These are phyloP conservation scores for Lutjanus argentimaculatus DNA, from an alignment of 2,797 vertebrate genomes.

Conservation along the genomic window DNA sequence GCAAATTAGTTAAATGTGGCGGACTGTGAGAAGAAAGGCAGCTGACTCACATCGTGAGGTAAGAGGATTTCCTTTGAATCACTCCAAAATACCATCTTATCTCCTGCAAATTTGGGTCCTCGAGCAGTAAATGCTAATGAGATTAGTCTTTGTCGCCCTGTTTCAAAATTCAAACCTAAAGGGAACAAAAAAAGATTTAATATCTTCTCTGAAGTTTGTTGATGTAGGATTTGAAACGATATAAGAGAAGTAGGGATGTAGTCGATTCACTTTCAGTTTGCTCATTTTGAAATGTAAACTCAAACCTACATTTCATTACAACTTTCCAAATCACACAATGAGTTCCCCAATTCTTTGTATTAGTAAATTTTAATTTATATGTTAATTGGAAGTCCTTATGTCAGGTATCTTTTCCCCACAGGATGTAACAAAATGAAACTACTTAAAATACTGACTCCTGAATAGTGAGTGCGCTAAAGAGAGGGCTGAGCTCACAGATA, in stretches of 20 bases:
- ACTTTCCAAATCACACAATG: not conserved
- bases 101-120: conserved; percentile 35
- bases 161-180: conserved; percentile 53
- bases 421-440: not conserved
- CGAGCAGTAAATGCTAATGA: conserved; percentile 42
- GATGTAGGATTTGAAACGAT: conserved; percentile 16
- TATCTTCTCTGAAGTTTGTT: conserved; percentile 32
- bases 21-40: conserved; percentile 36
- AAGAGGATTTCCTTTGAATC: conserved; percentile 56
- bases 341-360: not conserved
- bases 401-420: not conserved
- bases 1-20: conserved; percentile 32
- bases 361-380: not conserved
- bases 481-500: not conserved
- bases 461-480: not conserved
- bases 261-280: conserved; percentile 16
- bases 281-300: conserved; percentile 5
- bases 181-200: conserved; percentile 38
- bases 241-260: not conserved
- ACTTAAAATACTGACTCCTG: no score
- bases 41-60: conserved; percentile 48
- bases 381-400: not conserved
- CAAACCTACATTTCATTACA: not conserved
- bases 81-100: conserved; percentile 51
- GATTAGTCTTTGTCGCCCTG: conserved; percentile 40